Conservation (phyloP, 2,113 vertebrate genomes). For the Syngnathus typhle region DNA sequence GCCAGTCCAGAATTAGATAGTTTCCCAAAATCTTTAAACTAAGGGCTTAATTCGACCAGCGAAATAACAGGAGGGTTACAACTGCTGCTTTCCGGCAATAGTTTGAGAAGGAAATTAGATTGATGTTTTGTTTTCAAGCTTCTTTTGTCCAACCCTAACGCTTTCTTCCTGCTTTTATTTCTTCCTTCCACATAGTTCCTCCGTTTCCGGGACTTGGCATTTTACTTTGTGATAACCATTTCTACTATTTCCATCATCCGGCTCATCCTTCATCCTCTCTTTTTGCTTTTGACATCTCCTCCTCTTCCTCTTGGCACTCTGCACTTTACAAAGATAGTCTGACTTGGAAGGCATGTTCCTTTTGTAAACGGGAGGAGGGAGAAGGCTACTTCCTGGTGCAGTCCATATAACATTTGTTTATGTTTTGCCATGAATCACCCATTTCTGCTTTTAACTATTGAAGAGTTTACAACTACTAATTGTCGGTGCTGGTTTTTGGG, state of each 20-base stretch:
- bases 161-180: constrained; percentile 11
- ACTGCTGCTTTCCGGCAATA: background rate
- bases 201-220: constrained; percentile 94
- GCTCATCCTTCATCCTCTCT: constrained; percentile 23
- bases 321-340: constrained; percentile 68
- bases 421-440: background rate
- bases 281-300: constrained; percentile 21
- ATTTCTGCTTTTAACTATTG: constrained; percentile 54
- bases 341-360: constrained; percentile 7
- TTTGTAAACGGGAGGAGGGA: background rate
- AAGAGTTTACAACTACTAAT: constrained; percentile 57
- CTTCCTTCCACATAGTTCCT: constrained; percentile 79
- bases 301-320: constrained; percentile 64
- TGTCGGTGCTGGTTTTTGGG: constrained; percentile 65
- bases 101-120: background rate
- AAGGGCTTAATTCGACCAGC: too few species aligned
- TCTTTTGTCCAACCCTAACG: background rate
- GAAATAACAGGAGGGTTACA: background rate
- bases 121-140: background rate
- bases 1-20: too few species aligned
- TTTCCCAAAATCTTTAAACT: too few species aligned
- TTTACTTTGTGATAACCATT: constrained; percentile 98
- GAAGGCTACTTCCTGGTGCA: constrained; percentile 28
- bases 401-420: background rate
- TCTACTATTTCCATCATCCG: constrained; percentile 75